phyloP scores from a whole-genome alignment of 2,888 invertebrate genomes.

The Sphaerophoria rueppellii region DNA sequence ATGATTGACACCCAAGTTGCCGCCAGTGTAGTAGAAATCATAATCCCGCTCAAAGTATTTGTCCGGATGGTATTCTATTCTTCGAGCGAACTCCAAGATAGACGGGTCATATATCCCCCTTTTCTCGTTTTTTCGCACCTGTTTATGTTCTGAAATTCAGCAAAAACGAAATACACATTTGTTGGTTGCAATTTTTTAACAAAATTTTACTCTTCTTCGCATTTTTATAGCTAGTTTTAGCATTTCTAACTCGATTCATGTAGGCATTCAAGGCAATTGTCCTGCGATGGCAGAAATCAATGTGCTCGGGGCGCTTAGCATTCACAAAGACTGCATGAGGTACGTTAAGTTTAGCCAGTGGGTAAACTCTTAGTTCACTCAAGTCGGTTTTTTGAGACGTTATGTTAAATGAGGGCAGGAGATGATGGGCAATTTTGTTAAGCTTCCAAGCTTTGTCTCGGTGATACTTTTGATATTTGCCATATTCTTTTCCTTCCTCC shows the following conservation, averaged over 20 bases:
- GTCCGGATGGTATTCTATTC: slow-evolving; percentile 75
- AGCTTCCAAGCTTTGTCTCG: slow-evolving; percentile 52
- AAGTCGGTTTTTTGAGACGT: slow-evolving; percentile 50
- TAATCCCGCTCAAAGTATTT: slow-evolving; percentile 78
- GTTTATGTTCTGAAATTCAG: slow-evolving; percentile 67
- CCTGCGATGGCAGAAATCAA: slow-evolving; percentile 75
- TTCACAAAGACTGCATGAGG: slow-evolving; percentile 74
- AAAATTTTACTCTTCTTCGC: slow-evolving; percentile 71
- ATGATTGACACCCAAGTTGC: slow-evolving; percentile 76
- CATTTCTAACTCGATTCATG: slow-evolving; percentile 38
- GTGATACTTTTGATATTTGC: slow-evolving; percentile 27
- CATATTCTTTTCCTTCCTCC: background rate
- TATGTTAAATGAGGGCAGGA: slow-evolving; percentile 74
- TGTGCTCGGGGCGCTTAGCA: slow-evolving; percentile 47
- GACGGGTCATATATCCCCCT: slow-evolving; percentile 68
- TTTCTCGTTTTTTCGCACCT: slow-evolving; percentile 68
- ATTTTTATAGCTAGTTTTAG: slow-evolving; percentile 62
- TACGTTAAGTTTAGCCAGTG: slow-evolving; percentile 61
- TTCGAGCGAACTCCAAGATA: slow-evolving; percentile 74
- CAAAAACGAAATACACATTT: background rate
- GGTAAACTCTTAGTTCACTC: slow-evolving; percentile 61
- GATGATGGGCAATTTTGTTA: slow-evolving; percentile 39
- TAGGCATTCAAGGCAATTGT: slow-evolving; percentile 64
- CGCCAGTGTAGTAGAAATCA: slow-evolving; percentile 81
- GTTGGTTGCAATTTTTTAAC: background rate